Conservation (phyloP, 23 tunicate genomes). For the Diplosoma virens region DNA sequence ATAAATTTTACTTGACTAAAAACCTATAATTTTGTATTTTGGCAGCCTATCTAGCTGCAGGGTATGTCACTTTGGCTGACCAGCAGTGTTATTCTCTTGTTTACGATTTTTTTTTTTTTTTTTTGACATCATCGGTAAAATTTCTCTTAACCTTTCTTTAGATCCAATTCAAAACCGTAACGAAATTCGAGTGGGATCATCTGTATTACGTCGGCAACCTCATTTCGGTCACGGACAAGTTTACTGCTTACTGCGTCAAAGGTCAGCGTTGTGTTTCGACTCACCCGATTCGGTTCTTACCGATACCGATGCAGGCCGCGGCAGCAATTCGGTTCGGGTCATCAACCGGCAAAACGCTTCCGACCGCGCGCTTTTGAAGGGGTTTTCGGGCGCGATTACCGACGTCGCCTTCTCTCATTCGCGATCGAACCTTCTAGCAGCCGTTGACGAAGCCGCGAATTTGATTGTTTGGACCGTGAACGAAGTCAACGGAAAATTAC, state of each 20-base stretch:
- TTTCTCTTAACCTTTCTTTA: neutral
- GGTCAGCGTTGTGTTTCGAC: constrained; percentile 14
- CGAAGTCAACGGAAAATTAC: constrained; percentile 23
- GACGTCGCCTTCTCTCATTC: constrained; percentile 65
- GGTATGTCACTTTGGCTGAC: too few relatives aligned
- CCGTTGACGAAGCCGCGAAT: constrained; percentile 53
- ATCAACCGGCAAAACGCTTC: constrained; percentile 64
- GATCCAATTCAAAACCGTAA: constrained; percentile 61
- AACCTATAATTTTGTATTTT: too few relatives aligned
- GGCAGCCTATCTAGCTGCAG: too few relatives aligned
- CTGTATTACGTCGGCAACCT: constrained; percentile 64
- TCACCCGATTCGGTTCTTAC: neutral
- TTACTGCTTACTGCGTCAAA: constrained; percentile 70
- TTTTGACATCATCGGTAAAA: too few relatives aligned
- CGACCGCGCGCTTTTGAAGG: constrained; percentile 61
- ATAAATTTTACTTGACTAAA: too few relatives aligned
- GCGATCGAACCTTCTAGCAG: constrained; percentile 33
- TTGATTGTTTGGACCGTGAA: constrained; percentile 43
- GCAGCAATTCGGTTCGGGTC: constrained; percentile 56
- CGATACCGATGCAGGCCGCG: constrained; percentile 39
- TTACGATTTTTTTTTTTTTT: too few relatives aligned
- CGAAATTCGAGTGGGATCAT: constrained; percentile 86
- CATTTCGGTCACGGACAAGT: constrained; percentile 54
- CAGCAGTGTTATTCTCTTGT: too few relatives aligned
- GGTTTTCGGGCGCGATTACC: constrained; percentile 62